Percentiles rank a stretch among this genome's conserved stretches.
These are phyloP conservation scores for Antechinus stuartii DNA, from an alignment of 2,113 vertebrate genomes.

Conservation along the genomic window DNA sequence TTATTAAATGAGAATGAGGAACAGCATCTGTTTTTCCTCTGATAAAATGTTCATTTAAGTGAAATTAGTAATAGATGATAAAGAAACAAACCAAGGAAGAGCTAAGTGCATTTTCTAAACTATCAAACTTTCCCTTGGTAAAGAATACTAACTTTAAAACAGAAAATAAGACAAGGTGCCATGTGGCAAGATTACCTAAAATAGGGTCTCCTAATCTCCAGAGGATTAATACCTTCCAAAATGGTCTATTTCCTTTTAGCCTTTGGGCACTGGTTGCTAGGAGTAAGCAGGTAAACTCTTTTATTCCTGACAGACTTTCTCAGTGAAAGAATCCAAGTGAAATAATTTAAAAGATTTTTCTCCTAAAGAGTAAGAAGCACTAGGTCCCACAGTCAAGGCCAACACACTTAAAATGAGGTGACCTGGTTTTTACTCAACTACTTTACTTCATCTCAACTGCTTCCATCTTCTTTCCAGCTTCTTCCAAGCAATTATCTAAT, in stretches of 20 bases:
- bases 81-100: not conserved
- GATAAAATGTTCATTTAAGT: slow-evolving; percentile 55
- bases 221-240: slow-evolving; percentile 36
- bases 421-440: not conserved
- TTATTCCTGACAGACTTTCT: not conserved
- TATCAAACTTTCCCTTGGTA: slow-evolving; percentile 30
- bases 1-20: slow-evolving; percentile 40
- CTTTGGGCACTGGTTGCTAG: slow-evolving; percentile 7
- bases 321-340: not conserved
- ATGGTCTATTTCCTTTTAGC: not conserved
- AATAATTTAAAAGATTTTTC: not conserved
- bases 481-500: not conserved
- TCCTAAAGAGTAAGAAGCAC: not conserved
- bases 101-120: slow-evolving; percentile 54
- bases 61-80: slow-evolving; percentile 53
- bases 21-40: not conserved
- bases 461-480: not conserved
- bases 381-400: not conserved
- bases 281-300: not conserved
- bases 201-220: not conserved
- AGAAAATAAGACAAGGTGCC: not conserved
- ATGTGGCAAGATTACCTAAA: not conserved
- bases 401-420: not conserved
- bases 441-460: not conserved
- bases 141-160: slow-evolving; percentile 11